A percentile compares a stretch with the other conserved stretches of the same genome.
Evolutionary conservation across 2,888 invertebrate species (phyloP).

Genomic region (Drymonia ruficornis): DNA sequence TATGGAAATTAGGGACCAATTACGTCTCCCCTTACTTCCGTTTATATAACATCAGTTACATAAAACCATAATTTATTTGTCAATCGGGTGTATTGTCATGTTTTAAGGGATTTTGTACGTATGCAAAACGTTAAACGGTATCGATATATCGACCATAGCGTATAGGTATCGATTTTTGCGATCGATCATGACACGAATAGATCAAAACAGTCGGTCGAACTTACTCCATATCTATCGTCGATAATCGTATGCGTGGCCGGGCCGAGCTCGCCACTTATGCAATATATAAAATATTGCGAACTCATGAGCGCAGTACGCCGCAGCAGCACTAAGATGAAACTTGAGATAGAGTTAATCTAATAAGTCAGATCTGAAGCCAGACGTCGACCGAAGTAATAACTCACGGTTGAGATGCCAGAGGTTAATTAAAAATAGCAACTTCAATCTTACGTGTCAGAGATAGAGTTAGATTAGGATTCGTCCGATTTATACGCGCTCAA

Average conservation of each 20-base stretch:
- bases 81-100: conserved; percentile 66
- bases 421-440: conserved; percentile 85
- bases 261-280: conserved; percentile 64
- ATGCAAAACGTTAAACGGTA: conserved; percentile 41
- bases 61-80: conserved; percentile 72
- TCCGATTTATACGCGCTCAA: conserved; percentile 59
- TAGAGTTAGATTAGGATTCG: conserved; percentile 68
- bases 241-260: conserved; percentile 67
- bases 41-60: conserved; percentile 70
- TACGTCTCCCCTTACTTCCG: conserved; percentile 78
- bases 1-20: conserved; percentile 83
- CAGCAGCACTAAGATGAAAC: conserved; percentile 69
- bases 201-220: conserved; percentile 65
- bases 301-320: conserved; percentile 64
- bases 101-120: conserved; percentile 50
- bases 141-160: conserved; percentile 26
- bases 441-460: conserved; percentile 75
- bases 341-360: conserved; percentile 81
- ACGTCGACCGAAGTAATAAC: conserved; percentile 78
- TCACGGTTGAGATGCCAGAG: conserved; percentile 78
- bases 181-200: conserved; percentile 59
- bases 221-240: conserved; percentile 62
- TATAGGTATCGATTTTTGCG: conserved; percentile 42
- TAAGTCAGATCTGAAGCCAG: conserved; percentile 81
- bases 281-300: conserved; percentile 79